These are phyloP conservation scores for Zaprionus capensis DNA, from an alignment of 1,140 invertebrate genomes.

Conservation along the genomic window DNA sequence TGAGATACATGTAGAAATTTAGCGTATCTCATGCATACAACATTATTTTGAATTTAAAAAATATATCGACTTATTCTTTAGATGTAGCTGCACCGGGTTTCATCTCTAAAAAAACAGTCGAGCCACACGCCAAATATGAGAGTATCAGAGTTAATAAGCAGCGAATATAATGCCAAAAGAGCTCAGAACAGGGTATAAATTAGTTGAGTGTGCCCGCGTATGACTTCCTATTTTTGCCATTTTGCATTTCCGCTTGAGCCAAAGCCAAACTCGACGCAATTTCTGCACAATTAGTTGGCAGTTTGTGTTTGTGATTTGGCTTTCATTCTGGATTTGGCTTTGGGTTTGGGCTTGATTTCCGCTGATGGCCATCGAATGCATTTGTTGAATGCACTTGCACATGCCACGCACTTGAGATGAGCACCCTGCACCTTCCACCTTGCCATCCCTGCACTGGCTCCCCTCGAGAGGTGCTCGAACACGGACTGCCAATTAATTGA, in stretches of 20 bases:
- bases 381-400: conserved; percentile 24
- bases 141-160: too few species aligned
- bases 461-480: conserved; percentile 57
- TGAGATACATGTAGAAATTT: too few species aligned
- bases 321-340: conserved; percentile 4
- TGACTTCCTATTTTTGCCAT: neutral
- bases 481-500: conserved; percentile 78
- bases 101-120: too few species aligned
- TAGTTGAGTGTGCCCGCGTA: neutral
- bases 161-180: neutral
- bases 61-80: neutral
- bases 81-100: too few species aligned
- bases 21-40: neutral
- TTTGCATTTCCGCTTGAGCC: conserved; percentile 6
- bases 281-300: conserved; percentile 78
- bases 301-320: conserved; percentile 19
- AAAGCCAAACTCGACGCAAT: conserved; percentile 23
- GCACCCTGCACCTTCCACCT: neutral
- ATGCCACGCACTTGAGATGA: conserved; percentile 22
- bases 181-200: neutral
- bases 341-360: conserved; percentile 30
- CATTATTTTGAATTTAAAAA: neutral
- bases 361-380: conserved; percentile 47
- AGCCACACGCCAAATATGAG: too few species aligned
- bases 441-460: neutral